A percentile compares a stretch with the other conserved stretches of the same genome.
phyloP scores from a whole-genome alignment of 2,797 vertebrate species.

The Danio aesculapii region DNA sequence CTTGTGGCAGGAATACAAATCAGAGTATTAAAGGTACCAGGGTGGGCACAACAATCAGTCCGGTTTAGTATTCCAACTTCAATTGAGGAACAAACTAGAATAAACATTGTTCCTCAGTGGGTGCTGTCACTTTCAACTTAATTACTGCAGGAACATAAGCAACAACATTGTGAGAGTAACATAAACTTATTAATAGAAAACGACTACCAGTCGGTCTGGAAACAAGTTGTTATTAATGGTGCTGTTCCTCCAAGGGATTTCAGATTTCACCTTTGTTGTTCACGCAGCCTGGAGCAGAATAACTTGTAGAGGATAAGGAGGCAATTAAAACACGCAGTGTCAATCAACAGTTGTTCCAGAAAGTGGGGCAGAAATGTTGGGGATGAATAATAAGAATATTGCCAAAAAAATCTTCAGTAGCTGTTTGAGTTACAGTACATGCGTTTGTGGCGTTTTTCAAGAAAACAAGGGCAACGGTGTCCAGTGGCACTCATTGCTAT shows the following conservation, averaged over 20 bases:
- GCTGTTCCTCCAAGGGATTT: conserved; percentile 27
- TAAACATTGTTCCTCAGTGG: conserved; percentile 27
- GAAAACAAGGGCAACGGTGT: conserved; percentile 30
- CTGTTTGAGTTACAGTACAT: neutral
- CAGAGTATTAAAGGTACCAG: conserved; percentile 59
- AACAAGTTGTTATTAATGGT: conserved; percentile 28
- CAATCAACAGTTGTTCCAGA: conserved; percentile 32
- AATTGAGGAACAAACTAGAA: conserved; percentile 45
- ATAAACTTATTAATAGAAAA: conserved; percentile 47
- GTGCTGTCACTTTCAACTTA: conserved; percentile 30
- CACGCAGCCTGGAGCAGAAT: conserved; percentile 16
- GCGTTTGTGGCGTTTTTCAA: conserved; percentile 31
- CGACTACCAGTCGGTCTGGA: conserved; percentile 32
- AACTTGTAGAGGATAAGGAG: conserved; percentile 16
- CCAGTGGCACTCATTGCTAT: conserved; percentile 28
- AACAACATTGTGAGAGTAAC: conserved; percentile 31
- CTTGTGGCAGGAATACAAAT: conserved; percentile 79
- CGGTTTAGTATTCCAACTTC: conserved; percentile 6
- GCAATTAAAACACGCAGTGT: conserved; percentile 43
- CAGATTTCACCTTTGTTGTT: conserved; percentile 38
- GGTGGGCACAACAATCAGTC: conserved; percentile 37
- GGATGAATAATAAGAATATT: conserved; percentile 28
- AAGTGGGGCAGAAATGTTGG: conserved; percentile 31
- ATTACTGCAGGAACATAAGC: conserved; percentile 31
- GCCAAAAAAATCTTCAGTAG: conserved; percentile 15